Conservation (phyloP, 1,140 invertebrate genomes). For the Alviniconcha marisindica region DNA sequence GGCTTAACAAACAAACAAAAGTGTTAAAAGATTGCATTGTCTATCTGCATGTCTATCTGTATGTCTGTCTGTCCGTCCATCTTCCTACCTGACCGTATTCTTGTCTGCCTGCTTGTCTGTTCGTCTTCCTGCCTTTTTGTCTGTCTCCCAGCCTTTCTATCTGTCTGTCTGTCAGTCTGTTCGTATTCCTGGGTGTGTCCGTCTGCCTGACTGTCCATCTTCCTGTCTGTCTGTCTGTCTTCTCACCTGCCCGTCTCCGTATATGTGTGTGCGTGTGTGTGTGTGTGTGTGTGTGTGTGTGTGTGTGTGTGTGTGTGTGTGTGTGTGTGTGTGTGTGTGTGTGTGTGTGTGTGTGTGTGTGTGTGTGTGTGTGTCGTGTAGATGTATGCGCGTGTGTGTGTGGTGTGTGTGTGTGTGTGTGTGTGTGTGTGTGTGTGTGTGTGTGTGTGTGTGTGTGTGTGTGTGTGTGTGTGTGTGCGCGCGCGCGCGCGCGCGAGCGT, state of each 20-base stretch:
- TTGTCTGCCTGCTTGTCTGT: background rate
- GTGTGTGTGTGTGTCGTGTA: too few relatives aligned
- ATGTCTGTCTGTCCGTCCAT: background rate
- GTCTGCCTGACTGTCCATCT: background rate
- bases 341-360: background rate
- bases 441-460: too few relatives aligned
- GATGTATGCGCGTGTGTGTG: too few relatives aligned
- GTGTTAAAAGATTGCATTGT: too few relatives aligned
- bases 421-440: too few relatives aligned
- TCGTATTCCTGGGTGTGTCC: background rate
- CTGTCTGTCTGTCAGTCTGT: background rate
- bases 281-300: constrained; percentile 29
- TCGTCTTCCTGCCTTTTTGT: background rate
- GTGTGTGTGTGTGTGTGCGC: too few relatives aligned
- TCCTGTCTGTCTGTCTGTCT: background rate
- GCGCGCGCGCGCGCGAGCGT: too few relatives aligned
- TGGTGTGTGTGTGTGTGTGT: too few relatives aligned
- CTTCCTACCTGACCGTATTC: background rate
- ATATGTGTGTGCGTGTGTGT: constrained; percentile 22
- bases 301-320: constrained; percentile 21
- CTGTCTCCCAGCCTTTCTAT: background rate
- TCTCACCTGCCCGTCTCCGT: background rate
- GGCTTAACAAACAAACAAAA: too few relatives aligned
- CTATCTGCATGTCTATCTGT: background rate
- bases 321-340: background rate